Evolutionary conservation across 2,113 vertebrate genomes (phyloP), one percentile per base, ranked within the genome.

Genomic region (Odocoileus virginianus): DNA sequence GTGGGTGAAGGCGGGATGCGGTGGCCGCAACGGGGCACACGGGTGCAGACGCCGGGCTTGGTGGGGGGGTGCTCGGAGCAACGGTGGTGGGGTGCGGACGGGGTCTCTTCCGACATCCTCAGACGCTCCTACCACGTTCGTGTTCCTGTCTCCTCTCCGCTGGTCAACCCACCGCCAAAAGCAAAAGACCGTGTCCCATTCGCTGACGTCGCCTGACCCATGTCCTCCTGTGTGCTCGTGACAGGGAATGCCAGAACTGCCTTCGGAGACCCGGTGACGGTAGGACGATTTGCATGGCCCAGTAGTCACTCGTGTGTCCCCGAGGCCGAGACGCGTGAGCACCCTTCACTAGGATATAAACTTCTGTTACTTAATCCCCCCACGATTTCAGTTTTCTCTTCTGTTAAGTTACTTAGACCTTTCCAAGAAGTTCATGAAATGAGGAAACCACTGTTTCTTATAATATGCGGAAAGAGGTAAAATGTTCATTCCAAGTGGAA

Each of bases 271-370:
- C 97, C 61, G 50, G 98, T 97, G 98, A 98, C 97, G 96, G 91
- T 95, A 85, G 84, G 89, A 97, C 54, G 94, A 97, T 97, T 97
- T 99, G 99, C 99, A 99, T 99, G 99, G 98, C 92, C 98, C 94
- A 78, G 52, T 98, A 98, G 98, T 97, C 98, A 98, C 97, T 97
- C 97, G 98, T 98, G 98, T 98, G 98, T 98, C 98, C 97, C 97
- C 98, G 50, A 98, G 95, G 97, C 98, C 93, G 91, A 91, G 97
- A 96, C 67, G 96, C 85, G 95, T 97, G 95, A 98, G 96, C 98
- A 94, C 92, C 96, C 97, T 87, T 87, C 82, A 84, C 97, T 97
- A 97, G 89, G 87, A 98, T 98, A 98, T 98, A 97, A 97, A 98
- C 98, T 95, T 98, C 95, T 97, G 90, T 98, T 98, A 98, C 97